Evolutionary conservation across 2,113 vertebrate species (phyloP).

Genomic region (Rhinichthys klamathensis): DNA sequence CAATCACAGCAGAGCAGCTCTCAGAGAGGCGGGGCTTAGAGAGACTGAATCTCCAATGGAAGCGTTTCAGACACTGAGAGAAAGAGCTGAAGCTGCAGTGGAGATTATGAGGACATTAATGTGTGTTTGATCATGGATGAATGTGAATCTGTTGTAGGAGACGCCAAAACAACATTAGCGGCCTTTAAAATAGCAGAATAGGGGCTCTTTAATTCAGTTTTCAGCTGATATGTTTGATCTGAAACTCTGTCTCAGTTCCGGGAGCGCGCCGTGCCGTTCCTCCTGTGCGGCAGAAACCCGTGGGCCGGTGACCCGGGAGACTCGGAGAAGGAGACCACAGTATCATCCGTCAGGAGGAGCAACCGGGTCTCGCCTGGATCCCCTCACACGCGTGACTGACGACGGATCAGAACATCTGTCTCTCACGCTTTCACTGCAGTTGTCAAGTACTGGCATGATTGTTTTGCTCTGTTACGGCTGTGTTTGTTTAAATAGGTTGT

Average conservation of each 20-base stretch:
- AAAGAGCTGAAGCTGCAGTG: too few species aligned
- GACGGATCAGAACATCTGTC: not conserved
- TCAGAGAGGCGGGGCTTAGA: too few species aligned
- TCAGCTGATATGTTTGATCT: not conserved
- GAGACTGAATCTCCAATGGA: too few species aligned
- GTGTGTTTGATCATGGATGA: too few species aligned
- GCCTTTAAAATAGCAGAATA: too few species aligned
- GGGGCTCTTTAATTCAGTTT: too few species aligned
- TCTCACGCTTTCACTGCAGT: not conserved
- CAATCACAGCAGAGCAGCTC: too few species aligned
- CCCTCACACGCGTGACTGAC: too few species aligned
- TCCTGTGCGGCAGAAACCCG: slow-evolving; percentile 67
- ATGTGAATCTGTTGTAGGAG: too few species aligned
- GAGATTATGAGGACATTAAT: too few species aligned
- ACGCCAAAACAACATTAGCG: too few species aligned
- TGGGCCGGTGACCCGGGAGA: slow-evolving; percentile 54
- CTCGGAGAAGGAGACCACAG: slow-evolving; percentile 56
- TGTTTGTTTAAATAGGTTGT: not conserved
- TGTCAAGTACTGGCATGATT: not conserved
- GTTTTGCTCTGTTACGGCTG: not conserved
- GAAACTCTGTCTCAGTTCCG: slow-evolving; percentile 61
- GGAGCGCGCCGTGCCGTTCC: slow-evolving; percentile 56
- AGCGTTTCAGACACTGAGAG: too few species aligned
- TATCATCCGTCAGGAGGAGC: slow-evolving; percentile 54
- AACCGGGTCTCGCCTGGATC: slow-evolving; percentile 53